Base-by-base conservation (phyloP, 92 coral and sea anemone species). In the Ricordea florida region DNA sequence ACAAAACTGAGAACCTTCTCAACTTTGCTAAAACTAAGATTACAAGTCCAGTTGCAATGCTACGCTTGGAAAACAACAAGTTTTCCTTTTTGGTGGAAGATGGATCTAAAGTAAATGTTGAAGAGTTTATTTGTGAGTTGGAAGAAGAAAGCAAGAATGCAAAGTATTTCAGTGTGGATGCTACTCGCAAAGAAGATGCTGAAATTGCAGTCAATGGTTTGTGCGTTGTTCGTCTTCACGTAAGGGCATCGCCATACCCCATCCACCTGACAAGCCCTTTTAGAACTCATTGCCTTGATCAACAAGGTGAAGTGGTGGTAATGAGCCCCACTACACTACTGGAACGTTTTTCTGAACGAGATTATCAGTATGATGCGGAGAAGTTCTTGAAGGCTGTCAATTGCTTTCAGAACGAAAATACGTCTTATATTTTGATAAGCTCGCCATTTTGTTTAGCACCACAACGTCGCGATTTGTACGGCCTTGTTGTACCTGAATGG, bases 401-500 rank as follows among this genome's bases (percentile, higher is more conserved):
- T 34, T 36, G 48, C 2, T 89, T 72, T 34, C 87, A 89, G 37
- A 77, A 81, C 17, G 74, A 60, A 35, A 71, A 78, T 41, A 74
- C 44, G 7, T 81, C 94, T 6, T 85, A 80, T 32, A 63, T 89
- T 10, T 35, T 89, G 2, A 47, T 89, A 29, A 52, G 88, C 15
- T 85, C 91, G 13, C 94, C 94, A 14, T 82, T 86, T 65, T 23
- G 30, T 29, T 63, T 89, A 22, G 49, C 88, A 3, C 49, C 29
- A 13, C 30, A 44, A 0, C 79, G 63, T 15, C 51, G 87, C 26
- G 91, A 90, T 66, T 63, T 90, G 52, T 85, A 85, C 29, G 96
- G 96, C 4, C 40, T 86, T 18, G 96, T 90, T 31, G 80, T 82
- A 33, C 96, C 96, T 1, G 87, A 86, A 43, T 90, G 96, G 96